These are phyloP conservation scores for Acleris sparsana DNA, from an alignment of 2,888 invertebrate species.

Conservation along the genomic window DNA sequence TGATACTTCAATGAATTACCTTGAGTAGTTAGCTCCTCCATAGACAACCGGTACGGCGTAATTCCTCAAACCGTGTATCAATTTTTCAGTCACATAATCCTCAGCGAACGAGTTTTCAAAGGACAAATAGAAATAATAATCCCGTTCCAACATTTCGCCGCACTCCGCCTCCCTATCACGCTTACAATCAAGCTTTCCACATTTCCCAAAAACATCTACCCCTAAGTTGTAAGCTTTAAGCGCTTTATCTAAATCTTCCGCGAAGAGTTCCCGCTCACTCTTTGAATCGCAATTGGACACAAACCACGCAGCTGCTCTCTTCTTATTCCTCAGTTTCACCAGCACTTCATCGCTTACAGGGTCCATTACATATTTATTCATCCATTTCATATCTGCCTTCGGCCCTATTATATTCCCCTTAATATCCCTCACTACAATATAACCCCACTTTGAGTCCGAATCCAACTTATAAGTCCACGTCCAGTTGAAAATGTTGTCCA, in stretches of 20 bases:
- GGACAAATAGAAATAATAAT: conserved; percentile 67
- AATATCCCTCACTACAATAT: conserved; percentile 59
- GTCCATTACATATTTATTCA: conserved; percentile 51
- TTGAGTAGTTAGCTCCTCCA: conserved; percentile 74
- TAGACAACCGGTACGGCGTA: conserved; percentile 87
- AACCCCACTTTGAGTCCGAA: conserved; percentile 66
- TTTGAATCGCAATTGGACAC: conserved; percentile 57
- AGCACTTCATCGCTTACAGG: conserved; percentile 48
- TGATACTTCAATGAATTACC: conserved; percentile 10
- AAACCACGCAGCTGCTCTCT: conserved; percentile 59
- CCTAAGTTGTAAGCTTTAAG: conserved; percentile 50
- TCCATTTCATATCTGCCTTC: conserved; percentile 59
- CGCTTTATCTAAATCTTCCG: conserved; percentile 44
- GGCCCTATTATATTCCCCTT: conserved; percentile 58
- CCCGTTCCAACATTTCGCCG: conserved; percentile 47
- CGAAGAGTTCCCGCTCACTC: conserved; percentile 49
- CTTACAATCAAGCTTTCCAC: conserved; percentile 48
- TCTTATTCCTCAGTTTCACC: conserved; percentile 43
- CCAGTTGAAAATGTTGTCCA: conserved; percentile 68
- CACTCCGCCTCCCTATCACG: conserved; percentile 47
- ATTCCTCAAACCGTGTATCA: conserved; percentile 58
- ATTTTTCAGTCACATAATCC: conserved; percentile 62
- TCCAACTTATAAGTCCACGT: conserved; percentile 69
- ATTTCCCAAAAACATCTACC: conserved; percentile 56
- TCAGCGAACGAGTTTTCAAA: conserved; percentile 66